Conservation (phyloP, 1,140 invertebrate species). For the Heliconius congener region DNA sequence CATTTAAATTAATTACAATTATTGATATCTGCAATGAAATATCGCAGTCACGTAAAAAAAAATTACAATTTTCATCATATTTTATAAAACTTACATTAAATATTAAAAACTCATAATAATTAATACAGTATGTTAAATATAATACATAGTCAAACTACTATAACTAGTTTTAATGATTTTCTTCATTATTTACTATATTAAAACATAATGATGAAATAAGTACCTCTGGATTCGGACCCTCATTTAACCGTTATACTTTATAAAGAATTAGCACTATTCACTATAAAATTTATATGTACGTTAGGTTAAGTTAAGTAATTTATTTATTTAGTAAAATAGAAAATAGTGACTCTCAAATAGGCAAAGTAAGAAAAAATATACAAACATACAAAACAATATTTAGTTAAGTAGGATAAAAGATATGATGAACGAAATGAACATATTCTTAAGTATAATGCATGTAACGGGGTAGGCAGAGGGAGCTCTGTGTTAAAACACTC, state of each 20-base stretch:
- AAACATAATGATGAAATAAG: slow-evolving; percentile 33
- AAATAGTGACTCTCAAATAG: slow-evolving; percentile 31
- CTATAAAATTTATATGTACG: slow-evolving; percentile 7
- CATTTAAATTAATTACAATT: slow-evolving; percentile 1
- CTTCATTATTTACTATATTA: slow-evolving; percentile 1
- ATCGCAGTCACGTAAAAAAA: slow-evolving; percentile 2
- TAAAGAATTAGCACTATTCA: slow-evolving; percentile 14
- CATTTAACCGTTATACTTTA: slow-evolving; percentile 32
- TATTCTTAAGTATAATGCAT: neutral
- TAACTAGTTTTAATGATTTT: slow-evolving; percentile 7
- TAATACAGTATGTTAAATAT: slow-evolving; percentile 15
- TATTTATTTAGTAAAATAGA: neutral
- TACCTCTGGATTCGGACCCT: slow-evolving; percentile 37
- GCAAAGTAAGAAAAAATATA: slow-evolving; percentile 30
- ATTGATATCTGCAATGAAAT: neutral
- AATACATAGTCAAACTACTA: slow-evolving; percentile 11
- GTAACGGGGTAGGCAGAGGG: too few species aligned
- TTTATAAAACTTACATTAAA: slow-evolving; percentile 8
- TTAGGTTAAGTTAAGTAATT: neutral
- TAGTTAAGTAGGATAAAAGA: slow-evolving; percentile 13
- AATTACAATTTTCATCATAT: neutral
- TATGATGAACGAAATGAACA: neutral
- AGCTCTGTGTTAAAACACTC: too few species aligned
- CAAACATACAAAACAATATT: slow-evolving; percentile 19
- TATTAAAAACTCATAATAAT: slow-evolving; percentile 6